Conservation (phyloP, 2,888 invertebrate genomes). For the Norana najaformis region DNA sequence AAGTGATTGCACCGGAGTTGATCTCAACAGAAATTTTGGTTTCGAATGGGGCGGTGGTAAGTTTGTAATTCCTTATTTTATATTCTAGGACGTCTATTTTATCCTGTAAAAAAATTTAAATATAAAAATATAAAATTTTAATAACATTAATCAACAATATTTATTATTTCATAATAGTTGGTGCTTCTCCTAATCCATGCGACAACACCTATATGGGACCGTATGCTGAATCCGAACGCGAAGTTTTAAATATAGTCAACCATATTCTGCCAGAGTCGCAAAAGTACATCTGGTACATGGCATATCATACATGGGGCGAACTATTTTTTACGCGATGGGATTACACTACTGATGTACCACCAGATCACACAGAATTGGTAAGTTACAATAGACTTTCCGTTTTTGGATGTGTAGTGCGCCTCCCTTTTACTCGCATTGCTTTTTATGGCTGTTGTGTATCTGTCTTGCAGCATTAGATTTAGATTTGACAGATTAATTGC, state of each 20-base stretch:
- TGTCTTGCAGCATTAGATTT: too few species aligned
- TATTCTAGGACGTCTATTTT: neutral
- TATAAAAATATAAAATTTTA: too few species aligned
- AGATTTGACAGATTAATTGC: too few species aligned
- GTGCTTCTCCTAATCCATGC: conserved; percentile 35
- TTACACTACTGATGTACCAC: conserved; percentile 36
- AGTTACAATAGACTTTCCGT: neutral
- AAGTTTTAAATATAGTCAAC: conserved; percentile 35
- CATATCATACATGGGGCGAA: conserved; percentile 41
- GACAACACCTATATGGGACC: conserved; percentile 37
- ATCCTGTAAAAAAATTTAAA: too few species aligned
- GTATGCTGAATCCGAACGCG: conserved; percentile 38
- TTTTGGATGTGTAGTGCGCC: too few species aligned
- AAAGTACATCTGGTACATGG: conserved; percentile 35
- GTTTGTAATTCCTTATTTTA: neutral
- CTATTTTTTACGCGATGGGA: conserved; percentile 41
- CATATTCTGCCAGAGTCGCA: conserved; percentile 31
- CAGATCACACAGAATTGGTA: conserved; percentile 40
- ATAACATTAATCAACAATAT: neutral
- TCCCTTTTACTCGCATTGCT: too few species aligned
- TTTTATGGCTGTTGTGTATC: too few species aligned
- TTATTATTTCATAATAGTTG: conserved; percentile 19
- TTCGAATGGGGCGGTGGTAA: conserved; percentile 43
- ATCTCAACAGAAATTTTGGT: conserved; percentile 42
- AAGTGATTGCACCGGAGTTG: conserved; percentile 39